Evolutionary conservation across 2,888 invertebrate genomes (phyloP).

Genomic region (Drosophila robusta): DNA sequence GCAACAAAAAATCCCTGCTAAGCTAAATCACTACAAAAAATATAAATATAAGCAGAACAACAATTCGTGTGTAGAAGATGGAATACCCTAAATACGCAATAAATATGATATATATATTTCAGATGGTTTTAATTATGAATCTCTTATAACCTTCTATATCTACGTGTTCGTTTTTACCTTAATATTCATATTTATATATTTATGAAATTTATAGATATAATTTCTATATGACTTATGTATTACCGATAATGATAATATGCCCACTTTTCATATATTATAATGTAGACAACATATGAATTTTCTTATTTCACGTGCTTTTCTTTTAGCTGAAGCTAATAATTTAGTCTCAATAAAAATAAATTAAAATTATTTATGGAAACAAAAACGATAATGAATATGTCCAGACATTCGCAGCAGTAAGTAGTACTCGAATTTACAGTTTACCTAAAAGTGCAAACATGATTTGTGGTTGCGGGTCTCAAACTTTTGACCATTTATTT

Average conservation of each 20-base stretch:
- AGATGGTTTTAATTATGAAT: too few relatives aligned
- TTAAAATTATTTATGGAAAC: background rate
- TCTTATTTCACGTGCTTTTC: too few relatives aligned
- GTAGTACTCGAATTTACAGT: background rate
- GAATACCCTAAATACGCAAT: background rate
- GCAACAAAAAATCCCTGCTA: slow-evolving; percentile 35
- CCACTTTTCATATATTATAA: too few relatives aligned
- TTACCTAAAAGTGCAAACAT: background rate
- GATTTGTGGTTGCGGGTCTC: background rate
- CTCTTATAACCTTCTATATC: too few relatives aligned
- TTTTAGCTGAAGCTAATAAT: background rate
- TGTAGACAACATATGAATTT: too few relatives aligned
- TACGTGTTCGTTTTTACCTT: too few relatives aligned
- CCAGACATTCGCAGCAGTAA: background rate
- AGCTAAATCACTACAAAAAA: slow-evolving; percentile 43
- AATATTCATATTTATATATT: too few relatives aligned
- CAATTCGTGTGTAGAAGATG: background rate
- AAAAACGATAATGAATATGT: background rate
- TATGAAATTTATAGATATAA: too few relatives aligned
- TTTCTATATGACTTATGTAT: too few relatives aligned
- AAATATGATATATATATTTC: background rate
- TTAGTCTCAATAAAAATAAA: background rate
- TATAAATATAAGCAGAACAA: slow-evolving; percentile 4
- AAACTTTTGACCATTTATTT: too few relatives aligned
- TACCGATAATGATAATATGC: too few relatives aligned